These are phyloP conservation scores for Lates japonicus DNA, from an alignment of 2,797 vertebrate species.

Conservation along the genomic window DNA sequence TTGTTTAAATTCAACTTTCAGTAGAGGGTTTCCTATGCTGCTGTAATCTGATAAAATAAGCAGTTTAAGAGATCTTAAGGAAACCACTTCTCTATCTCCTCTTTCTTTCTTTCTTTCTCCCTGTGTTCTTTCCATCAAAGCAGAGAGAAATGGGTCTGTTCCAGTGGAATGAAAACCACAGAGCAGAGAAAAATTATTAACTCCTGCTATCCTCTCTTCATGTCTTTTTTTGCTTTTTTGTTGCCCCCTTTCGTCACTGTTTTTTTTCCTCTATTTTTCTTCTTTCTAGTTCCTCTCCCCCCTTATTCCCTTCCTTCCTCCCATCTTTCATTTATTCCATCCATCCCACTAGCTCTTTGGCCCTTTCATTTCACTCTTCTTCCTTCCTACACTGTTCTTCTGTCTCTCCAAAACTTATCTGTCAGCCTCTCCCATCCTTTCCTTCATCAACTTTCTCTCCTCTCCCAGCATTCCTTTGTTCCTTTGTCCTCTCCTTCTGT, in stretches of 20 bases:
- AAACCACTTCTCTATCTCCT: background rate
- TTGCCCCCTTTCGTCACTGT: no score
- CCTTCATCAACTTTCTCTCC: background rate
- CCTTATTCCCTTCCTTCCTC: no score
- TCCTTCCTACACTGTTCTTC: background rate
- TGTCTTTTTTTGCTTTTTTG: no score
- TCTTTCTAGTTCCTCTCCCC: no score
- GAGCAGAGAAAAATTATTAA: background rate
- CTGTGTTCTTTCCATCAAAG: conserved; percentile 20
- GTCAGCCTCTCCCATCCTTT: no score
- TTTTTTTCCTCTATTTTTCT: no score
- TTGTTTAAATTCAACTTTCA: background rate
- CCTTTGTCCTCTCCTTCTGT: no score
- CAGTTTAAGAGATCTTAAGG: conserved; percentile 6
- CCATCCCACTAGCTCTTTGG: no score
- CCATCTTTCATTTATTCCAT: no score
- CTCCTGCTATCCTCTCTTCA: background rate
- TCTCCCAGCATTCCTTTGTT: background rate
- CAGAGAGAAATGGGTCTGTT: conserved; percentile 12
- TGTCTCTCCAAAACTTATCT: no score
- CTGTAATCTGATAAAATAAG: conserved; percentile 9
- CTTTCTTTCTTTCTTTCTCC: background rate
- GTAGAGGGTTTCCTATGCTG: background rate
- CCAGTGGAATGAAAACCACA: conserved; percentile 8
- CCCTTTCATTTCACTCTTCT: no score